Evolutionary conservation across 2,888 invertebrate genomes (phyloP).

Genomic region (Ischnura elegans): DNA sequence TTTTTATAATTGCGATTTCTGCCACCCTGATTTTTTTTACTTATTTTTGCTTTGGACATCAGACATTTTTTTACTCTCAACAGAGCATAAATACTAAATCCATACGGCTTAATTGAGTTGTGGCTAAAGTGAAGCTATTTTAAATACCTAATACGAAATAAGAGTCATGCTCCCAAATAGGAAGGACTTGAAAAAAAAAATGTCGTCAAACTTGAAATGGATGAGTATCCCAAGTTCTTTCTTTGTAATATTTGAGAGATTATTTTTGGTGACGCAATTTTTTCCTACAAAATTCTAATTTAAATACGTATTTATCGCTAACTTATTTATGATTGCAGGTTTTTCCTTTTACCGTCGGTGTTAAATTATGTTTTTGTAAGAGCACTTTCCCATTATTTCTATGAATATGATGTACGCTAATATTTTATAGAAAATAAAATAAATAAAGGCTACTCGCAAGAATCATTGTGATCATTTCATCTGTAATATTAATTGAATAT

Average conservation of each 20-base stretch:
- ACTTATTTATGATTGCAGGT: slow-evolving; percentile 40
- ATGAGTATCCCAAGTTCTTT: too few species aligned
- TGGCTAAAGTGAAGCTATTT: too few species aligned
- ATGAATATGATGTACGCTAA: slow-evolving; percentile 56
- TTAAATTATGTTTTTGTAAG: slow-evolving; percentile 21
- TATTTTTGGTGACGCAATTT: neutral
- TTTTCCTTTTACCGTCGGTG: neutral
- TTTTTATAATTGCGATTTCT: neutral
- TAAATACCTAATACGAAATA: too few species aligned
- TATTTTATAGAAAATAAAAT: slow-evolving; percentile 45
- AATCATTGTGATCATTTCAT: too few species aligned
- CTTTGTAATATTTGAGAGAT: neutral
- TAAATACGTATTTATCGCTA: slow-evolving; percentile 52
- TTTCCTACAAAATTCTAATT: neutral
- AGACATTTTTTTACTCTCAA: neutral
- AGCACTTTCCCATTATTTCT: slow-evolving; percentile 46
- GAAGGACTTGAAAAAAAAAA: neutral
- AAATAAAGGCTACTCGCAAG: neutral
- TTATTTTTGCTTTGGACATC: too few species aligned
- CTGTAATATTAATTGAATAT: too few species aligned
- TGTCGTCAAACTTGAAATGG: too few species aligned
- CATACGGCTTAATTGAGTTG: neutral
- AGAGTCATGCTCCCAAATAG: too few species aligned
- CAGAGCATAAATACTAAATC: neutral
- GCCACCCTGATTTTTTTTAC: too few species aligned